These are phyloP conservation scores for Microchirus variegatus DNA, from an alignment of 2,797 vertebrate genomes.

Conservation along the genomic window DNA sequence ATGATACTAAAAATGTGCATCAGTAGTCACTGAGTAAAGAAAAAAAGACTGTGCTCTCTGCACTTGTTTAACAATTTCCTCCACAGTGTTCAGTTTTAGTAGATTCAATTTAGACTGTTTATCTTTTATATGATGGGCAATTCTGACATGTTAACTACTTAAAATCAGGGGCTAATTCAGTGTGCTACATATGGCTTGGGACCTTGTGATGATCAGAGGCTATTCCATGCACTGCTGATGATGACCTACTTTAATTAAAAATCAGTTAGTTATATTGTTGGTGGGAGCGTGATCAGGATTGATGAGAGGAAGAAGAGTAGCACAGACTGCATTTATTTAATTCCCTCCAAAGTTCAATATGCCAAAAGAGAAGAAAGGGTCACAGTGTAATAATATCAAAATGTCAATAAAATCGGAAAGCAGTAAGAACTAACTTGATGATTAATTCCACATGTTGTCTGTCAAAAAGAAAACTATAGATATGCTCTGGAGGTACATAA, in stretches of 20 bases:
- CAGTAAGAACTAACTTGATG: conserved; percentile 4
- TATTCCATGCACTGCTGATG: neutral
- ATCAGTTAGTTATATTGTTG: neutral
- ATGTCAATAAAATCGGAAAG: conserved; percentile 7
- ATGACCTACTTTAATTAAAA: conserved; percentile 5
- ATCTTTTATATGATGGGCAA: too few relatives aligned
- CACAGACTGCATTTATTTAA: conserved; percentile 2
- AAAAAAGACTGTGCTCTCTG: too few relatives aligned
- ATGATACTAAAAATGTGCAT: neutral
- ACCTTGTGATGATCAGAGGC: neutral
- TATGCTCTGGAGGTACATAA: conserved; percentile 24
- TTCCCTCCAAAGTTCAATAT: too few relatives aligned
- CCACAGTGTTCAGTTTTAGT: too few relatives aligned
- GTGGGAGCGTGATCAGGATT: too few relatives aligned
- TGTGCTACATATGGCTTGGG: neutral
- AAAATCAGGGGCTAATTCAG: neutral
- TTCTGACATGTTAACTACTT: too few relatives aligned
- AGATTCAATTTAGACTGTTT: too few relatives aligned
- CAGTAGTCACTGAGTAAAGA: too few relatives aligned
- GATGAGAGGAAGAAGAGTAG: too few relatives aligned
- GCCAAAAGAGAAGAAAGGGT: too few relatives aligned
- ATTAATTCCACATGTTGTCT: conserved; percentile 12
- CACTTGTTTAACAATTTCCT: too few relatives aligned
- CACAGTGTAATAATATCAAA: too few relatives aligned
- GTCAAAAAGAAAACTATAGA: conserved; percentile 4